These are phyloP conservation scores for Caenorhabditis sp. DNA, from an alignment of 2,888 invertebrate genomes.

Conservation along the genomic window DNA sequence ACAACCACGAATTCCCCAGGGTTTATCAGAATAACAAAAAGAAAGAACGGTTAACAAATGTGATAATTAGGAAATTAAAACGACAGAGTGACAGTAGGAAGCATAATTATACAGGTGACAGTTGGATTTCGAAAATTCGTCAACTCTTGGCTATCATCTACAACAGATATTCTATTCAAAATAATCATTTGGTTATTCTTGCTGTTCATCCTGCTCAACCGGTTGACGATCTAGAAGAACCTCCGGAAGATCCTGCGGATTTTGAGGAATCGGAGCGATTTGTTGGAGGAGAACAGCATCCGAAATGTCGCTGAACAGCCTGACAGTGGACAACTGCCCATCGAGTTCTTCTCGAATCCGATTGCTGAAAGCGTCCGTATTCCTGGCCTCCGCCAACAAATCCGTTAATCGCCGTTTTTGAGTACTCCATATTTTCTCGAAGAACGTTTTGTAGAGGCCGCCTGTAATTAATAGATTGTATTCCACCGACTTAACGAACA, in stretches of 20 bases:
- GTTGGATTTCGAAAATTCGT: not conserved
- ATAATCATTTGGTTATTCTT: no score
- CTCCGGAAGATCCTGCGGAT: not conserved
- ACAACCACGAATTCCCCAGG: no score
- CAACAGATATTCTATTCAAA: no score
- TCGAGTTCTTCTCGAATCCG: conserved; percentile 42
- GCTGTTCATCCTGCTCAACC: conserved; percentile 46
- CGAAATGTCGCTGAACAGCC: conserved; percentile 38
- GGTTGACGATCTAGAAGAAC: conserved; percentile 3
- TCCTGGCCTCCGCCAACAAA: conserved; percentile 11
- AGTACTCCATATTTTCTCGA: conserved; percentile 46
- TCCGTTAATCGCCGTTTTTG: conserved; percentile 26
- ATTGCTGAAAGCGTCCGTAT: conserved; percentile 1
- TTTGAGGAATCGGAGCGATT: not conserved
- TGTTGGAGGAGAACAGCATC: conserved; percentile 21
- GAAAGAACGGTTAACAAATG: not conserved
- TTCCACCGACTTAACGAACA: not conserved
- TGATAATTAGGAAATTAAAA: conserved; percentile 20
- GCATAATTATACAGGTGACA: conserved; percentile 7
- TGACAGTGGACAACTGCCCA: conserved; percentile 43
- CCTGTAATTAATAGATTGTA: conserved; percentile 24
- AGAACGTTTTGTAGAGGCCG: conserved; percentile 45
- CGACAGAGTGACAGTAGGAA: not conserved
- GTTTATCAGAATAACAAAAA: conserved; percentile 31
- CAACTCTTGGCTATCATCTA: not conserved